Percentiles rank a stretch among this genome's conserved stretches.
Conservation (phyloP, 1,140 invertebrate species). For the Euura saliciscinereae region DNA sequence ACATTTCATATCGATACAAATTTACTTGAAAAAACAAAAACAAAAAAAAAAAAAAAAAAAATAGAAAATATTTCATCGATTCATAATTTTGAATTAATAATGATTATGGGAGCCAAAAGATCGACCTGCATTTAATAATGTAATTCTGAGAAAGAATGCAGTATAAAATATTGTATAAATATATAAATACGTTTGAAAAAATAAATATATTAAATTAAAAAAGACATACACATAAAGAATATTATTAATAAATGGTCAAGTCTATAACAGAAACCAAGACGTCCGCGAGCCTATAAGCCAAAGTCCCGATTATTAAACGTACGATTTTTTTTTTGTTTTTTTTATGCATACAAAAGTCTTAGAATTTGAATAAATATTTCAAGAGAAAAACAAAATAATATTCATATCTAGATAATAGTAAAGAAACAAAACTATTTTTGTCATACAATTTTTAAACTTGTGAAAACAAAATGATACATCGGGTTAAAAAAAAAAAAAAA, state of each 20-base stretch:
- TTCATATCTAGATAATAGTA: no score
- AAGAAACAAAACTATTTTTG: no score
- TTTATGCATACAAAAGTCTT: background rate
- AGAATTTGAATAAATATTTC: no score
- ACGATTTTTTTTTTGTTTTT: background rate
- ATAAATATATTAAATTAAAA: constrained; percentile 61
- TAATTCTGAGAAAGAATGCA: constrained; percentile 47
- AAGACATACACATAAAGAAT: constrained; percentile 51
- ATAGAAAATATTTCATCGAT: constrained; percentile 17
- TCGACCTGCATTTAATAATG: constrained; percentile 44
- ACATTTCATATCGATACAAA: no score
- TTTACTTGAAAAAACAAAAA: background rate
- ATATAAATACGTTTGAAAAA: constrained; percentile 60
- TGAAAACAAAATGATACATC: no score
- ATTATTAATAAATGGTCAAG: constrained; percentile 34
- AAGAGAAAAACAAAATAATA: no score
- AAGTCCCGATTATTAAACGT: background rate
- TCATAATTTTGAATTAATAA: background rate
- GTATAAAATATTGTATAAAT: constrained; percentile 61
- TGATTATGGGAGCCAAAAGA: constrained; percentile 52
- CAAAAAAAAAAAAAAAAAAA: constrained; percentile 9
- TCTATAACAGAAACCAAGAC: constrained; percentile 32
- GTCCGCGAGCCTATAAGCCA: background rate
- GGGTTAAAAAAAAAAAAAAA: no score
- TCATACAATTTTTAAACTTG: no score